Conservation (phyloP, 2,113 vertebrate species). For the Oreochromis tanganicae region DNA sequence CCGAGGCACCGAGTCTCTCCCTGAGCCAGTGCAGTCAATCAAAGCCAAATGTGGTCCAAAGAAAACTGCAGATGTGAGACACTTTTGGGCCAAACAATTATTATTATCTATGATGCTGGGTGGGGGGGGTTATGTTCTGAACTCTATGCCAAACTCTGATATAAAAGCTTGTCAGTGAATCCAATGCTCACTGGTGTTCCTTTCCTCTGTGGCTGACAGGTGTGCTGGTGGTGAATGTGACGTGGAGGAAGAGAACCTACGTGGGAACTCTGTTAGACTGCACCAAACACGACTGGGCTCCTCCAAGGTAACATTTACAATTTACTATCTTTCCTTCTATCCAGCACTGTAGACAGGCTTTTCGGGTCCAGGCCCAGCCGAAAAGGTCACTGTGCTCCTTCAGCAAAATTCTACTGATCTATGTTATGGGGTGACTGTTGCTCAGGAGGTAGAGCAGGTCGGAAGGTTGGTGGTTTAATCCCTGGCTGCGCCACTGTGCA, state of each 20-base stretch:
- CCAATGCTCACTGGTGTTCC: neutral
- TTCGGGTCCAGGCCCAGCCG: accelerated
- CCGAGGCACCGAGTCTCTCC: neutral
- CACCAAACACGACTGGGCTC: conserved; percentile 98
- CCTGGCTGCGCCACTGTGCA: neutral
- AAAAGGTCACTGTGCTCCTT: neutral
- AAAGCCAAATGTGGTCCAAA: neutral
- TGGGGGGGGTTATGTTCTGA: neutral
- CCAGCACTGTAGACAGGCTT: neutral
- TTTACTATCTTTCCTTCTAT: neutral
- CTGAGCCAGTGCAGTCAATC: neutral
- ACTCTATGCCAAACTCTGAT: neutral
- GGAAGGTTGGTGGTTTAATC: neutral
- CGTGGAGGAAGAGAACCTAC: conserved; percentile 98
- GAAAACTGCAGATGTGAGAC: neutral
- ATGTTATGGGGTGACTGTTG: neutral
- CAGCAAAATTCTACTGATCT: neutral
- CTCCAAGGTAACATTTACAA: conserved; percentile 82
- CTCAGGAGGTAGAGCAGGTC: neutral
- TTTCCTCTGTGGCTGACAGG: conserved; percentile 67
- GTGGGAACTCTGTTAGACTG: conserved; percentile 96
- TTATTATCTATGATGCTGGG: neutral
- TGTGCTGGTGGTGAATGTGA: conserved; percentile 98
- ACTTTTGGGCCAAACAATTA: neutral
- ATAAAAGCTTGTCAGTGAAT: neutral